Conservation (phyloP, 2,888 invertebrate genomes). For the Rhyacophila evoluta region DNA sequence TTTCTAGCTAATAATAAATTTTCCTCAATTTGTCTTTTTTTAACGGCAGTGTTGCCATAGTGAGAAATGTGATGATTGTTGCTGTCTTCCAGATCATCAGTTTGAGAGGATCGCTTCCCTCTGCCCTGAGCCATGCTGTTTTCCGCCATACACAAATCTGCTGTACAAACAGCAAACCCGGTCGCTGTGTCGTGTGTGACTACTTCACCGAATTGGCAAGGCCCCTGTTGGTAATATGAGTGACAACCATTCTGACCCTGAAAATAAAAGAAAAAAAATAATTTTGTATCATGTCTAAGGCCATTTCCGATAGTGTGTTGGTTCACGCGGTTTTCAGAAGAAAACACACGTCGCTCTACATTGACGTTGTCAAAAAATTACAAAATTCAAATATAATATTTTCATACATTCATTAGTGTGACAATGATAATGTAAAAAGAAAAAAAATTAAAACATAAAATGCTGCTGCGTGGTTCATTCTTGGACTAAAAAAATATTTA, state of each 20-base stretch:
- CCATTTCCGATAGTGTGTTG: too few relatives aligned
- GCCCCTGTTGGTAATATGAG: not conserved
- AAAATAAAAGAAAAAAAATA: not conserved
- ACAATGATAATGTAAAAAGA: too few relatives aligned
- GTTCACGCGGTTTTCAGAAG: too few relatives aligned
- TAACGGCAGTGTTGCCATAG: not conserved
- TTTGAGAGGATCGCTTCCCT: not conserved
- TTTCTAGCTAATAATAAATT: not conserved
- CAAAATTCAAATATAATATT: too few relatives aligned
- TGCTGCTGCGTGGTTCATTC: too few relatives aligned
- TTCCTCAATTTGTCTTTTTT: not conserved
- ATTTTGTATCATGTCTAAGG: too few relatives aligned
- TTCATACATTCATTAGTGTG: too few relatives aligned
- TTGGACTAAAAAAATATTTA: too few relatives aligned
- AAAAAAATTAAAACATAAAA: too few relatives aligned
- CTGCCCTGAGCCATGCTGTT: not conserved
- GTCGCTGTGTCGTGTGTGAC: not conserved
- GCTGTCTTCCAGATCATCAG: not conserved
- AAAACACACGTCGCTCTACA: too few relatives aligned
- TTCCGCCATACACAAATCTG: not conserved
- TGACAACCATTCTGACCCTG: not conserved
- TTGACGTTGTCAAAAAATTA: too few relatives aligned
- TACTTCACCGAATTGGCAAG: not conserved
- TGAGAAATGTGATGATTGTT: not conserved
- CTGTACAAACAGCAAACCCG: not conserved